Base-by-base conservation (phyloP, 1,140 invertebrate genomes). In the Meteorus sp. region DNA sequence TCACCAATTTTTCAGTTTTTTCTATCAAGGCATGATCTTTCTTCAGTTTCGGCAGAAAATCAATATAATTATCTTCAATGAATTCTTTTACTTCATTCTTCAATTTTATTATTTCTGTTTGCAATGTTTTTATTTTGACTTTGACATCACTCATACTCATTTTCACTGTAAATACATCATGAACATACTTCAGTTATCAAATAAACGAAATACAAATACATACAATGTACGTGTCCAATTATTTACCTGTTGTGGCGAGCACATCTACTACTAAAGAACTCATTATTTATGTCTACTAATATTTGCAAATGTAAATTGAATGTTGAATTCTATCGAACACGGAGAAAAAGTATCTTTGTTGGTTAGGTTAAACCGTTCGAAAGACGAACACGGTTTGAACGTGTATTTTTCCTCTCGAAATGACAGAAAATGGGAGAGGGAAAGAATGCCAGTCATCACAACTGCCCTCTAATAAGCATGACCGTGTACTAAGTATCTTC, bases 71-170 rank as follows among this genome's bases (percentile, higher is more conserved):
- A 51, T 82, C 77, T 35, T 80, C 68, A 51, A 87, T 75, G 62
- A 81, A 84, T 25, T 77, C 67, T 64, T 75, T 80, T 11, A 85
- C 76, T 47, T 86, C 81, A 60, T 69, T 65, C 73, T 86, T 85
- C 8, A 83, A 61, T 60, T 75, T 79, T 25, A 78, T 74, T 68
- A 86, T 83, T 79, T 84, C 78, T 60, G 81, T 79, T 57, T 79
- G 71, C 29, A 87, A 75, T 23, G 83, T 63, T 3, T 71, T 63
- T 58, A 85, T 83, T 67, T 84, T 85, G 43, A 83, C 79, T 56
- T 73, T 66, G 1, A 80, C 62, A 57, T 77, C 66, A 7, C 65
- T 47, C 8, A 74, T 71, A 50, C 77, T 73, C 3, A 72, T 58
- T 59, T 69, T 56, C 15, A 71, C 75, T 74, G 39, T 25, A 59